Conservation (phyloP, 1,140 invertebrate species). For the Agrilus planipennis region DNA sequence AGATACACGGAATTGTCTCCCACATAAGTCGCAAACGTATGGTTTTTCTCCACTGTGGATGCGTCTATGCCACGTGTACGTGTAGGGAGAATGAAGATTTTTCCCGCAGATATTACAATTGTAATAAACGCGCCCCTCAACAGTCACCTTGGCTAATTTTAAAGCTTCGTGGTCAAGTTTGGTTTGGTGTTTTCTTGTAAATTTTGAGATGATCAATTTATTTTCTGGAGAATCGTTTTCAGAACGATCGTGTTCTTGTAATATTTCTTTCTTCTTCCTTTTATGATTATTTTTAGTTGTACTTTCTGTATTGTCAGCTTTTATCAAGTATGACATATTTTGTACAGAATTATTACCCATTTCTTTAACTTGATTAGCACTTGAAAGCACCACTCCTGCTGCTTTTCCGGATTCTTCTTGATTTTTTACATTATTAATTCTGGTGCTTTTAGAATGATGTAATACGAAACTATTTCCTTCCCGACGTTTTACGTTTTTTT, state of each 20-base stretch:
- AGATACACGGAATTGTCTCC: conserved; percentile 56
- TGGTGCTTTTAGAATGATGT: not conserved
- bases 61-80: conserved; percentile 46
- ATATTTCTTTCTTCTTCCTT: conserved; percentile 3
- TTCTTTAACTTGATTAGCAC: not conserved
- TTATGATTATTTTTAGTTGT: too few relatives aligned
- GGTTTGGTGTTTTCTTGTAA: conserved; percentile 18
- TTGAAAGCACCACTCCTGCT: too few relatives aligned
- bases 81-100: conserved; percentile 45
- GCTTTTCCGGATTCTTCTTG: not conserved
- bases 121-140: conserved; percentile 39
- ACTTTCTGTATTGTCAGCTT: conserved; percentile 25
- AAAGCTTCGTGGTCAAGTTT: conserved; percentile 33
- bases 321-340: conserved; percentile 25
- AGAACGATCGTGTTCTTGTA: not conserved
- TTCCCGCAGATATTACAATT: conserved; percentile 47
- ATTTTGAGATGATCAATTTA: conserved; percentile 6
- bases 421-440: not conserved
- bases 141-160: conserved; percentile 34
- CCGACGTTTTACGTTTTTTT: not conserved
- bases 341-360: conserved; percentile 23
- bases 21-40: conserved; percentile 59
- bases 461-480: not conserved
- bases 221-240: conserved; percentile 5
- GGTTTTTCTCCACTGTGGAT: conserved; percentile 63